Percentiles rank a stretch among this genome's conserved stretches.
Conservation (phyloP, 2,888 invertebrate species). For the Scaptomyza reducta region DNA sequence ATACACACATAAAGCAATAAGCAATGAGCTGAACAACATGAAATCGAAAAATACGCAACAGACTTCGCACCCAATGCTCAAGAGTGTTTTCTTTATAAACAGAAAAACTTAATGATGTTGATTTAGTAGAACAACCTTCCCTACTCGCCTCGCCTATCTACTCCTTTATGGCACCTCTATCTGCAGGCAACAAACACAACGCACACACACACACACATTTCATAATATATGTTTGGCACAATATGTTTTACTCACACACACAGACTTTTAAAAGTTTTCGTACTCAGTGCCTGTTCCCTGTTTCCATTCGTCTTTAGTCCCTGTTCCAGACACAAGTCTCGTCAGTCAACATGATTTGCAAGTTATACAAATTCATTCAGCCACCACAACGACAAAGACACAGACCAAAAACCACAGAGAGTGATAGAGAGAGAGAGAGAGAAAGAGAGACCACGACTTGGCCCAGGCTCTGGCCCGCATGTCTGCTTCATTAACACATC, state of each 20-base stretch:
- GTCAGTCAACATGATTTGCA: slow-evolving; percentile 80
- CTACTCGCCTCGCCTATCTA: slow-evolving; percentile 1
- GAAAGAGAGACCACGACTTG: slow-evolving; percentile 41
- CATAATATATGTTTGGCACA: slow-evolving; percentile 65
- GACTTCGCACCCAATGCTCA: slow-evolving; percentile 51
- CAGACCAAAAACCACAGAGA: slow-evolving; percentile 2
- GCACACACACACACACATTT: slow-evolving; percentile 29
- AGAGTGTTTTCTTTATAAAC: slow-evolving; percentile 80
- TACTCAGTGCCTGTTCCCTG: slow-evolving; percentile 5
- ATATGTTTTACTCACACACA: slow-evolving; percentile 40
- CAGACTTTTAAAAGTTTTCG: slow-evolving; percentile 59
- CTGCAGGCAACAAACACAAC: no score
- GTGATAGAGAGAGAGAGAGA: slow-evolving; percentile 12
- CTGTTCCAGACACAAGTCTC: slow-evolving; percentile 24
- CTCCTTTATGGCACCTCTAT: slow-evolving; percentile 20
- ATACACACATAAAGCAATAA: slow-evolving; percentile 57
- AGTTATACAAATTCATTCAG: slow-evolving; percentile 79
- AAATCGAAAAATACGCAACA: slow-evolving; percentile 18
- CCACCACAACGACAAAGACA: slow-evolving; percentile 20
- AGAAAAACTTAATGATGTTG: slow-evolving; percentile 80
- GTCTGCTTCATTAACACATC: slow-evolving; percentile 79
- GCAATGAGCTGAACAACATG: slow-evolving; percentile 57
- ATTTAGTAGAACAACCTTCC: slow-evolving; percentile 69
- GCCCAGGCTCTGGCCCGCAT: slow-evolving; percentile 58
- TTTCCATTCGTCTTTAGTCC: not conserved